Evolutionary conservation across 2,113 vertebrate genomes (phyloP), one percentile per base, ranked within the genome.

Genomic region (Myotis yumanensis): DNA sequence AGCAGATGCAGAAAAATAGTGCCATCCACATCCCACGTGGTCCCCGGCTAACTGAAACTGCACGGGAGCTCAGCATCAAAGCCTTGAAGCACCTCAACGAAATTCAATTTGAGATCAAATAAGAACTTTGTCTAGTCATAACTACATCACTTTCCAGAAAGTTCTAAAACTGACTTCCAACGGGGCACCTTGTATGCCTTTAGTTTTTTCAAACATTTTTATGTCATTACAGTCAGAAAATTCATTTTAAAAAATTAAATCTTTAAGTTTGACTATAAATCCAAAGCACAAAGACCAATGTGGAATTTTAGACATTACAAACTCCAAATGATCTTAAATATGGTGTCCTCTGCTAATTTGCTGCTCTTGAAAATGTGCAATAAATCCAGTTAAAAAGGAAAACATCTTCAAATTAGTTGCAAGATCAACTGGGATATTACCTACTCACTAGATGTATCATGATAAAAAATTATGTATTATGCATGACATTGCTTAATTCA

Each of bases 381-480:
- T 95, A 96, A 89, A 96, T 89, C 73, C 89, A 93, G 92, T 89
- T 73, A 86, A 89, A 95, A 86, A 86, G 73, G 48, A 95, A 95
- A 92, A 66, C 40, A 64, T 84, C 80, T 73, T 93, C 59, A 92
- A 95, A 92, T 93, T 86, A 94, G 54, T 95, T 93, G 68, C 73
- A 94, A 89, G 79, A 94, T 64, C 40, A 86, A 80, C 84, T 80
- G 72, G 59, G 66, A 77, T 81, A 93, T 82, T 88, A 59, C 94
- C 86, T 80, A 46, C 23, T 77, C 80, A 51, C 73, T 77, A 68
- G 52, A 86, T 94, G 72, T 62, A 86, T 94, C 54, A 90, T 83
- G 72, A 93, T 88, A 82, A 96, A 89, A 81, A n/a, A 17, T 5
- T 54, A 81, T 79, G 30, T 87, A 87, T 84, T 87, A 79, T 46